Conservation (phyloP, 2,888 invertebrate genomes). For the Gortyna flavago region DNA sequence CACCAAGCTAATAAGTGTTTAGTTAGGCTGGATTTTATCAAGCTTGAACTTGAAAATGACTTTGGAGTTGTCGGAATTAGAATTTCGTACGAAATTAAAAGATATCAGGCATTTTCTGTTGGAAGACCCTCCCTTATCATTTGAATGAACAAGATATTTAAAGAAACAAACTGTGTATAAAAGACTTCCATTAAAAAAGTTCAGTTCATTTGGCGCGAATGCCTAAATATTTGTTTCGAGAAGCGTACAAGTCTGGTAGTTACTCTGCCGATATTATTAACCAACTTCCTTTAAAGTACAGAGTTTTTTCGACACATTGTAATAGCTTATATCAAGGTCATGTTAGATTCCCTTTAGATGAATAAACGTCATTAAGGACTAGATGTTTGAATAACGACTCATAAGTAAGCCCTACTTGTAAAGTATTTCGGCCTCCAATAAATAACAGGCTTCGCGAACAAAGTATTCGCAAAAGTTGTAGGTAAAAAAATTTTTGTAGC, state of each 20-base stretch:
- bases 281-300: neutral
- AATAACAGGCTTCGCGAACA: neutral
- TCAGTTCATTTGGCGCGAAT: constrained; percentile 14
- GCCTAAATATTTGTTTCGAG: neutral
- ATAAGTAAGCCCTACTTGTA: neutral
- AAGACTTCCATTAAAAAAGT: constrained; percentile 22
- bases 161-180: constrained; percentile 6
- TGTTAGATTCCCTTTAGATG: neutral
- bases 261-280: neutral
- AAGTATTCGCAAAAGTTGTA: constrained; percentile 13
- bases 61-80: constrained; percentile 32
- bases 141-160: constrained; percentile 14
- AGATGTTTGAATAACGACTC: neutral
- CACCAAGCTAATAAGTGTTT: constrained; percentile 47
- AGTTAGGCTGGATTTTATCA: constrained; percentile 44
- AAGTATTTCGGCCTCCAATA: neutral
- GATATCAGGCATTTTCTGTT: constrained; percentile 20
- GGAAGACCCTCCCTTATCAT: neutral
- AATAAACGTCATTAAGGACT: neutral
- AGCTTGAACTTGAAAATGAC: constrained; percentile 42
- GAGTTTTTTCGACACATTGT: neutral
- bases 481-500: too few relatives aligned
- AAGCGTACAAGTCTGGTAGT: neutral
- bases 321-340: neutral
- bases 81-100: constrained; percentile 33